Base-by-base conservation (phyloP, 2,113 vertebrate genomes). In the Oryzias javanicus region DNA sequence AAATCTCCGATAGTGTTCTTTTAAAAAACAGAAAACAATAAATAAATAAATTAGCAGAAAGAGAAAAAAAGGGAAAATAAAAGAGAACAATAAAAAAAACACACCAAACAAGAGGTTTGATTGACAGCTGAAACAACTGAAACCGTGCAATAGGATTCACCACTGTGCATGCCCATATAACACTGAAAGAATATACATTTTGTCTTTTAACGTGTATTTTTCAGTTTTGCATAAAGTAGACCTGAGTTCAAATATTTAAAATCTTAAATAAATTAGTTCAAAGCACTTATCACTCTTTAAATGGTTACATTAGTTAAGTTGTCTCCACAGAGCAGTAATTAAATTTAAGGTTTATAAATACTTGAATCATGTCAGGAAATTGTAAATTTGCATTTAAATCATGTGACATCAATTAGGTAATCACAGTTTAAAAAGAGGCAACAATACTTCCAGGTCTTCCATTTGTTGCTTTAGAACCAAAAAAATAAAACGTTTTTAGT, bases 1-100 rank as follows among this genome's bases (percentile, higher is more conserved):
- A 25, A 70, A 92, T 87, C 91, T 94, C 92, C 92, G 94, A 95
- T 92, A 94, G 92, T 91, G 92, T 83, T 86, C 75, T 92, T 92
- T 92, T 90, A 89, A 92, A 94, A 93, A 12, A 10, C 8, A 35
- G 84, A 90, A 89, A 90, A 91, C 86, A 90, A 84, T 83, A 93
- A 86, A 90, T 89, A 59, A 91, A 92, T 81, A 24, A 57, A 46
- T 53, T 20, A 29, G 1, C 20, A 41, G 40, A 62, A n/a, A 45
- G 4, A 48, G 58, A 1, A 25, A 13, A 44, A 53, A 3, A 6
- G 4, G 6, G 6, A 35, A n/a, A 14, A 18, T 18, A 58, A 47
- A 48, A 1, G 4, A 5, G 15, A 62, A 59, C 4, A 45, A 55
- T 60, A 14, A 17, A 56, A 83, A 14, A n/a, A 80, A 71, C 60